Base-by-base conservation (phyloP, 1,140 invertebrate species). In the Carposina sasakii region DNA sequence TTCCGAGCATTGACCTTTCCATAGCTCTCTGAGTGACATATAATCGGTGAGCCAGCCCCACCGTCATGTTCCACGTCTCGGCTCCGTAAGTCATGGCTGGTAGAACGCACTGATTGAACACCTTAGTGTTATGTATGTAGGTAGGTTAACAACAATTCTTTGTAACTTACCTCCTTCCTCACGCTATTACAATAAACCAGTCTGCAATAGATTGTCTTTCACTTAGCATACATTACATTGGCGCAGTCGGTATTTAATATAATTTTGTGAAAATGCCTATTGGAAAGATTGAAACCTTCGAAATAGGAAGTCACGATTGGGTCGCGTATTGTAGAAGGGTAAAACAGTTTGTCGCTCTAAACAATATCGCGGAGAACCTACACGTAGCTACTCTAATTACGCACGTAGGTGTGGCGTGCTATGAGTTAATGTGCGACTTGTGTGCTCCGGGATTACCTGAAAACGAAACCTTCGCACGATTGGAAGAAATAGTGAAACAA, bases 391-490 rank as follows among this genome's bases (percentile, higher is more conserved):
- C 36, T 3, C 17, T 48, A 21, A 23, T 40, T 1, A 47, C 45
- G n/a, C 19, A 24, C 2, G 37, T 41, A 9, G 47, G 37, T 31
- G 19, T 13, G 5, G 37, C 12, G 15, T 28, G 22, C 13, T 41
- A 48, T 24, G 21, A 40, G 26, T 33, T 41, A 21, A 48, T 48
- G 24, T 48, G 37, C 12, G 47, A 39, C 30, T 28, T 48, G 17
- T 39, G 26, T 26, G 17, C 31, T 19, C 15, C 22, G 28, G 10
- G 3, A 5, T 17, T 37, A 20, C 47, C 26, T 0, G 28, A 48
- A 41, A 24, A 20, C 10, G 41, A 41, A 22, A 15, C 1, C 3
- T 48, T 41, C 19, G 10, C 21, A 3, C 15, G 31, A 2, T 13
- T 48, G 8, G 21, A 21, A 6, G 17, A 24, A 12, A 13, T 48